Conservation (phyloP, 2,113 vertebrate species). For the Gymnocephalus cernua region DNA sequence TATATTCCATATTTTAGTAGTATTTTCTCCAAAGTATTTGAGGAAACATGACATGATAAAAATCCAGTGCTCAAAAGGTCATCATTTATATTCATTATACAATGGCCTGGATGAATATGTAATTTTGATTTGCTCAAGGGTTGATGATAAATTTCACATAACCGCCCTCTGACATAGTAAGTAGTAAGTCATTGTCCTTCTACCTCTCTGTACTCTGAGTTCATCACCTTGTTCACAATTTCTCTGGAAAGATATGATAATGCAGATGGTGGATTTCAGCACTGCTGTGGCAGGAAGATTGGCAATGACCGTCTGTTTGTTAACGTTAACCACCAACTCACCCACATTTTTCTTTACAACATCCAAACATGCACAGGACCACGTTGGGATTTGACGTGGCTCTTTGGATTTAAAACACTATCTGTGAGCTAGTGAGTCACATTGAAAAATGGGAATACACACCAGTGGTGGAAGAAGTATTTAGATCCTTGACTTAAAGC, state of each 20-base stretch:
- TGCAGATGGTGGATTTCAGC: too few species aligned
- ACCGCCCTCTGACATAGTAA: constrained; percentile 32
- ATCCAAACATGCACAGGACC: too few species aligned
- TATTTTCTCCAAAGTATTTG: constrained; percentile 29
- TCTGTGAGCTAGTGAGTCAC: not conserved
- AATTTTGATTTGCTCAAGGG: constrained; percentile 60
- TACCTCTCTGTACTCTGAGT: constrained; percentile 13
- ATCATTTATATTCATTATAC: constrained; percentile 72
- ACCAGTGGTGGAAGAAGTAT: too few species aligned
- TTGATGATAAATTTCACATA: constrained; percentile 70
- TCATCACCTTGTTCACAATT: constrained; percentile 4
- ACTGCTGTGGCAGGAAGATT: too few species aligned
- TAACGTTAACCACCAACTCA: too few species aligned
- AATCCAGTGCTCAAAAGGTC: constrained; percentile 58
- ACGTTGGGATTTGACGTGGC: not conserved
- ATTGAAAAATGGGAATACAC: too few species aligned
- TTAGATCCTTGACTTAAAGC: too few species aligned
- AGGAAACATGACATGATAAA: constrained; percentile 43
- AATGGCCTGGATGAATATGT: constrained; percentile 60
- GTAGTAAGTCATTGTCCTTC: constrained; percentile 16
- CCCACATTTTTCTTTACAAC: too few species aligned
- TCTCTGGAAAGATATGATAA: not conserved
- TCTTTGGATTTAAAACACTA: not conserved
- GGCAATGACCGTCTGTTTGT: too few species aligned
- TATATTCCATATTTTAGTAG: constrained; percentile 22